Evolutionary conservation across 1,140 invertebrate genomes (phyloP), one percentile per base, ranked within the genome.

Genomic region (Campodea augens): DNA sequence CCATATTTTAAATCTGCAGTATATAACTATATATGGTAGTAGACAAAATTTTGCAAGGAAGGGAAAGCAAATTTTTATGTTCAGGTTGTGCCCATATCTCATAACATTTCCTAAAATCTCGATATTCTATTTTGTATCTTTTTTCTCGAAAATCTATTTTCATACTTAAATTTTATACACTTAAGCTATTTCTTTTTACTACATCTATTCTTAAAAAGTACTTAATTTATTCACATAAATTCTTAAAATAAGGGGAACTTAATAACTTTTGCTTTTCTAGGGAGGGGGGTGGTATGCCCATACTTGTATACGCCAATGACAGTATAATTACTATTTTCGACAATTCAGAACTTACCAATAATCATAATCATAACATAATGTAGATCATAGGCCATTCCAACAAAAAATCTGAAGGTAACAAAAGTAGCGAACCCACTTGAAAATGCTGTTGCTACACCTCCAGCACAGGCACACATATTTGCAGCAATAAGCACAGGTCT

Each of bases 401-500:
- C 27, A 32, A 32, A 32, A 15, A 32, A 32, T 15, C 27, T 32
- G 15, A 32, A 32, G 27, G 15, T 15, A 10, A 32, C 27, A 32
- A 32, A 32, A 15, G 15, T 15, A 32, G 27, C 27, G 27, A 32
- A 32, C 15, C 27, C 27, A 32, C 15, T 32, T 15, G 27, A 32
- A 32, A 32, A 32, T 7, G 15, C 27, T 15, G 27, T 32, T 10
- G 27, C 27, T 10, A 32, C 27, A 10, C 27, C 27, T 32, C 27
- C 27, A 7, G 27, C 27, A 15, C 27, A 32, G 7, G 27, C 27
- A 10, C 7, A 32, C 27, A 32, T 7, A 15, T 32, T 32, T 7
- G 27, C 7, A 7, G 15, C 27, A 15, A 32, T 32, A 15, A 75
- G 54, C 1, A 69, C 66, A 19, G 71, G 70, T 32, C 74, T 58